Base-by-base conservation (phyloP, 1,140 invertebrate species). In the Zaprionus ghesquierei region DNA sequence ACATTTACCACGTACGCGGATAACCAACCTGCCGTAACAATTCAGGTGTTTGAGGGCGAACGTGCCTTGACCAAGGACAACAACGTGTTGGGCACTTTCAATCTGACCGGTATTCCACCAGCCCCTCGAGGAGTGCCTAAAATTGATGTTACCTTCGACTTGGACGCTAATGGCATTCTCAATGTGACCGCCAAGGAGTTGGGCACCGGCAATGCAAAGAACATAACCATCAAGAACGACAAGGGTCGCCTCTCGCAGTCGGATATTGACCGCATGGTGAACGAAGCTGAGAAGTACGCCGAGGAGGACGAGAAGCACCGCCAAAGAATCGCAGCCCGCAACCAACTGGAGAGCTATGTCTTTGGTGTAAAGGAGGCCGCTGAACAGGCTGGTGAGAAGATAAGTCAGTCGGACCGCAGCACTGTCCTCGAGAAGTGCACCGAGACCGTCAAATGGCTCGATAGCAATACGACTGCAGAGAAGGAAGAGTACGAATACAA, bases 201-300 rank as follows among this genome's bases (percentile, higher is more conserved):
- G 61, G 92, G 92, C 29, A 93, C 93, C 0, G 93, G 93, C 1
- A 93, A 92, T 93, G 31, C 93, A 90, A 53, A 94, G 93, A 96
- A 97, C 81, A 97, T 97, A 76, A 96, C 95, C 10, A 97, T 97
- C 70, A 96, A 95, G 20, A 97, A 97, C 82, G 96, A 97, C 90
- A 96, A 97, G 84, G 95, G 96, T 46, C 93, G 96, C 64, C 92
- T 97, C 5, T 94, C 93, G 8, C 96, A 97, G 84, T 95, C 96
- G 31, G 96, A 97, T 69, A 97, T 97, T 79, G 96, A 97, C 54
- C 76, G 79, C 49, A 81, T 81, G 79, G 69, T 81, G 25, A 71
- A 44, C 53, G 79, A 81, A 49, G 79, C 79, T 1, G 79, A 81
- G 53, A 49, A 63, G 44, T 81, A 79, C 44, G 75, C 76, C 9